Evolutionary conservation across 2,113 vertebrate genomes (phyloP).

Genomic region (Elephantulus edwardii): DNA sequence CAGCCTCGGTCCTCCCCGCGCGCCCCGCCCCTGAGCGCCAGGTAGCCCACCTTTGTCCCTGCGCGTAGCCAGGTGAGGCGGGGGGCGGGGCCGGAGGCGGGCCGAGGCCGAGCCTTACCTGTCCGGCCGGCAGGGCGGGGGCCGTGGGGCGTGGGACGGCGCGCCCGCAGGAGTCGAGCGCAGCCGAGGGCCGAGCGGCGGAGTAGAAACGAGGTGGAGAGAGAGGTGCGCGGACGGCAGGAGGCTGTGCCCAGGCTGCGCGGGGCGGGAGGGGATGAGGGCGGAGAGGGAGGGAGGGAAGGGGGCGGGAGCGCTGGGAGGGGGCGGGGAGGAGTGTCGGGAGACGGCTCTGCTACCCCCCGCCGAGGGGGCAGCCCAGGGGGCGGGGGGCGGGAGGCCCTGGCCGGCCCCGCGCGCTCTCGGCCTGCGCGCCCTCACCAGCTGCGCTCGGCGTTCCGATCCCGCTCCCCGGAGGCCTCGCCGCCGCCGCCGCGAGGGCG

Average conservation of each 20-base stretch:
- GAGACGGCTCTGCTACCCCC: neutral
- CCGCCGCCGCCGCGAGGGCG: slow-evolving; percentile 50
- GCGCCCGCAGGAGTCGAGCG: slow-evolving; percentile 36
- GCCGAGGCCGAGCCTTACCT: slow-evolving; percentile 65
- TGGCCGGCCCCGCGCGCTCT: neutral
- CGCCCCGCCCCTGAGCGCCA: slow-evolving; percentile 10
- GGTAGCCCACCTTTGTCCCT: slow-evolving; percentile 57
- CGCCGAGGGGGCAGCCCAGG: neutral
- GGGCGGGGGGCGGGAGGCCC: neutral
- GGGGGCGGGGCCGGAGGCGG: slow-evolving; percentile 66
- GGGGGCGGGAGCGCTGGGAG: slow-evolving; percentile 2
- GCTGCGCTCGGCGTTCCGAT: slow-evolving; percentile 44
- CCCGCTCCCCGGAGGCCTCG: slow-evolving; percentile 62
- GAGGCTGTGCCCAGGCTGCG: slow-evolving; percentile 23
- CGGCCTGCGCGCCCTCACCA: slow-evolving; percentile 54
- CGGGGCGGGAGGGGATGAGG: slow-evolving; percentile 23
- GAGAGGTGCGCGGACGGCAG: slow-evolving; percentile 49
- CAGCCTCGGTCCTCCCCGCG: neutral
- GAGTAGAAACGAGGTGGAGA: neutral
- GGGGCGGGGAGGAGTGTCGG: neutral
- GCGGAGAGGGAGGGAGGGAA: neutral
- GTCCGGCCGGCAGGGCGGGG: slow-evolving; percentile 42
- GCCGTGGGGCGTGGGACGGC: neutral
- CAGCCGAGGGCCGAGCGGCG: neutral
- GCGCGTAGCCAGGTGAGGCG: slow-evolving; percentile 37